phyloP scores from a whole-genome alignment of 2,888 invertebrate genomes.

The Sesamia inferens region DNA sequence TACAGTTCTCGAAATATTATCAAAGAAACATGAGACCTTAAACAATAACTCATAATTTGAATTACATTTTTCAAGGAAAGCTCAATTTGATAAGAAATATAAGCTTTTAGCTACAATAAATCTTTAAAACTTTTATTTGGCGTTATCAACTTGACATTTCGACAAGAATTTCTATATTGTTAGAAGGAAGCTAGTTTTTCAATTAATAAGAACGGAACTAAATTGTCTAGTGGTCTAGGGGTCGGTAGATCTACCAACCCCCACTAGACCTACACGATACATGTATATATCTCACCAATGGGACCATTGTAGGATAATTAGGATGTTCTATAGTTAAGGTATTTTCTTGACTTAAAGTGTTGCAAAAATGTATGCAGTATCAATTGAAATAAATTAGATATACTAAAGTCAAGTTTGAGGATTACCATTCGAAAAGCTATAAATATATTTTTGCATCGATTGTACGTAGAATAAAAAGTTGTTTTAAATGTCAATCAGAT shows the following conservation, averaged over 20 bases:
- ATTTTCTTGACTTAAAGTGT: too few relatives aligned
- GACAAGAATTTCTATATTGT: not conserved
- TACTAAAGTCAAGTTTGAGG: not conserved
- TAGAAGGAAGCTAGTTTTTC: not conserved
- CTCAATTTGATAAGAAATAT: not conserved
- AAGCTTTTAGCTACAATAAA: slow-evolving; percentile 5
- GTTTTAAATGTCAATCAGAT: not conserved
- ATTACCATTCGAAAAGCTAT: not conserved
- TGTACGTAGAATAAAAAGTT: slow-evolving; percentile 6
- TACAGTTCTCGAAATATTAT: not conserved
- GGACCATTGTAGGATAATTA: too few relatives aligned
- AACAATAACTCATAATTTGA: not conserved
- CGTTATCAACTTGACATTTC: not conserved
- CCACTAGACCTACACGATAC: too few relatives aligned
- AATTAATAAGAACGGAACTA: not conserved
- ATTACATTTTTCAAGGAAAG: slow-evolving; percentile 1
- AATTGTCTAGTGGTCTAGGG: too few relatives aligned
- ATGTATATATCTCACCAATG: too few relatives aligned
- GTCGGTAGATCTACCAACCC: too few relatives aligned
- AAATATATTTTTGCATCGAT: not conserved
- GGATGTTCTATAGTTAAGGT: too few relatives aligned
- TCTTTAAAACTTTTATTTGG: not conserved
- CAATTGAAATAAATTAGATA: not conserved
- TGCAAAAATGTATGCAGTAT: not conserved
- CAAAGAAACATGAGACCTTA: not conserved